Evolutionary conservation across 1,140 invertebrate species (phyloP).

Genomic region (Parapsyche elsis): DNA sequence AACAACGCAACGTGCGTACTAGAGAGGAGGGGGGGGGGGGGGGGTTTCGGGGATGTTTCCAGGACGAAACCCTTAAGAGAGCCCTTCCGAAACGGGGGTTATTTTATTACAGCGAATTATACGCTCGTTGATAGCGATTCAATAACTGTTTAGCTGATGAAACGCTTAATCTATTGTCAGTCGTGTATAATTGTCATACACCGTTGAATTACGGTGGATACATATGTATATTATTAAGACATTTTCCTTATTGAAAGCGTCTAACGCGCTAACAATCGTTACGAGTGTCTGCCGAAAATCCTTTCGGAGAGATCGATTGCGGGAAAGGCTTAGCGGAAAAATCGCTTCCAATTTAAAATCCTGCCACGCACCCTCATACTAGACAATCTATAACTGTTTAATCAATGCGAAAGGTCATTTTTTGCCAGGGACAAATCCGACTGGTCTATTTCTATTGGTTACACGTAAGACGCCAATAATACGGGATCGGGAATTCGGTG

Average conservation of each 20-base stretch:
- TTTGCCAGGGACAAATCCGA: background rate
- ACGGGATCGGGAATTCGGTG: slow-evolving; percentile 19
- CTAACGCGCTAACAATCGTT: too few relatives aligned
- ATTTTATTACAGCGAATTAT: background rate
- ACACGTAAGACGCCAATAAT: slow-evolving; percentile 21
- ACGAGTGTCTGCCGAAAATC: too few relatives aligned
- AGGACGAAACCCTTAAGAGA: background rate
- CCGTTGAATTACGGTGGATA: too few relatives aligned
- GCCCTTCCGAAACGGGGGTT: background rate
- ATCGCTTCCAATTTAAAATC: slow-evolving; percentile 17
- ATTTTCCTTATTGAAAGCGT: background rate
- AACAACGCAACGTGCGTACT: background rate
- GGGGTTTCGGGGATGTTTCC: too few relatives aligned
- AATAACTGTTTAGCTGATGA: background rate
- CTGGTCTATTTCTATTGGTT: slow-evolving; percentile 12
- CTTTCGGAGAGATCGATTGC: background rate
- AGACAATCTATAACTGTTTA: slow-evolving; percentile 26
- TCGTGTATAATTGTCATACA: background rate
- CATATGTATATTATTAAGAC: background rate
- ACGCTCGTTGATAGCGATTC: slow-evolving; percentile 11
- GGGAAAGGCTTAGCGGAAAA: background rate
- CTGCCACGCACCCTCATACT: slow-evolving; percentile 7
- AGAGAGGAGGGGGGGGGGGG: too few relatives aligned
- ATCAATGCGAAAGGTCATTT: slow-evolving; percentile 14
- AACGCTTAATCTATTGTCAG: background rate